Conservation (phyloP, 2,797 vertebrate species). For the Sebastolobus alascanus region DNA sequence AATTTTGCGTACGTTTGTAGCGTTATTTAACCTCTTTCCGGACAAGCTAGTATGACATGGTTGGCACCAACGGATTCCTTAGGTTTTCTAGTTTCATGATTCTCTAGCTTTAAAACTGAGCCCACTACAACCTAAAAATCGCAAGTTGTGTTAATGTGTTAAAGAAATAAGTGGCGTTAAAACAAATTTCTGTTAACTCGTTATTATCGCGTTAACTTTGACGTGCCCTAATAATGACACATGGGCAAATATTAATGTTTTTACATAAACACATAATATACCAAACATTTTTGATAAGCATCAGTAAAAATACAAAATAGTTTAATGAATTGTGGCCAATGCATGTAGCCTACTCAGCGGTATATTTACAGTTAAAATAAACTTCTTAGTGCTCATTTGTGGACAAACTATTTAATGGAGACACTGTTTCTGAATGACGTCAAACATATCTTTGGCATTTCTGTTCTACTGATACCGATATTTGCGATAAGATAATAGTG, state of each 20-base stretch:
- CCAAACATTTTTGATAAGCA: not conserved
- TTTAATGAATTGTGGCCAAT: not conserved
- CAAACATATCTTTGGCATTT: not conserved
- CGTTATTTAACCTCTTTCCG: no score
- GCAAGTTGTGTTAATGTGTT: no score
- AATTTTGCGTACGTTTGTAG: no score
- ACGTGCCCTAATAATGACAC: not conserved
- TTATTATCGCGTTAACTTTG: no score
- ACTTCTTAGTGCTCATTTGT: not conserved
- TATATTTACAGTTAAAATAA: not conserved
- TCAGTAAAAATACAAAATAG: not conserved
- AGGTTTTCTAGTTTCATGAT: no score
- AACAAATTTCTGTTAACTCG: no score
- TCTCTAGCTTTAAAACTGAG: no score
- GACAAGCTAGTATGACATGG: no score
- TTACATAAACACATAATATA: not conserved
- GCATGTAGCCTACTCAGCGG: not conserved
- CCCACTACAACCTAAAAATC: no score
- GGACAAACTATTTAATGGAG: not conserved
- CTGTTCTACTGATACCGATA: not conserved
- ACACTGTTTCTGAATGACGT: not conserved
- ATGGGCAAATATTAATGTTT: not conserved
- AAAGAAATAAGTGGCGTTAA: no score
- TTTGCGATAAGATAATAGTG: not conserved
- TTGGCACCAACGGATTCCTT: no score